Conservation (phyloP, 1,140 invertebrate genomes). For the Sinonovacula constricta region DNA sequence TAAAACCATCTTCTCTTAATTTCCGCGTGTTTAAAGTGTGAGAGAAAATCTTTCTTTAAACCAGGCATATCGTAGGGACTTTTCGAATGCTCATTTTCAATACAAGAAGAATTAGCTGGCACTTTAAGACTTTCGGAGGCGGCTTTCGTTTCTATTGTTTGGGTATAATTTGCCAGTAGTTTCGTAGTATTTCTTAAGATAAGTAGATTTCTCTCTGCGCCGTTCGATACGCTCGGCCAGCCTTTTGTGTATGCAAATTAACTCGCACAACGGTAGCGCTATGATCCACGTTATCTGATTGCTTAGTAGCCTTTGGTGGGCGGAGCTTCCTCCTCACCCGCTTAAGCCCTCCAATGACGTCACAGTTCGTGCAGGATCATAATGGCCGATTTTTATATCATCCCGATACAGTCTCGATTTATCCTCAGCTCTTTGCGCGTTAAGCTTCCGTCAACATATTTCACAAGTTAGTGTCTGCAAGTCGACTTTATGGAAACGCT, state of each 20-base stretch:
- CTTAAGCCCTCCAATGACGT: conserved; percentile 23
- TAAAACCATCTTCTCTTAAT: conserved; percentile 28
- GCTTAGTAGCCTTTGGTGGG: conserved; percentile 4
- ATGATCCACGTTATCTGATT: conserved; percentile 21
- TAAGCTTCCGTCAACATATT: conserved; percentile 54
- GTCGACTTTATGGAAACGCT: no score
- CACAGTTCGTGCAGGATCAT: conserved; percentile 44
- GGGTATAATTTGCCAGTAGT: no score
- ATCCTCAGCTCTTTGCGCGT: conserved; percentile 40
- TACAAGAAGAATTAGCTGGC: no score
- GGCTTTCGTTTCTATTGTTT: no score
- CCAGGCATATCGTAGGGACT: no score
- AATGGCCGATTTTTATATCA: conserved; percentile 51
- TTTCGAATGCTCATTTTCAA: no score
- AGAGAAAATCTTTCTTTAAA: conserved; percentile 27
- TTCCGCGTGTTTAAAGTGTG: conserved; percentile 28
- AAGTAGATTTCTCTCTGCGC: conserved; percentile 25
- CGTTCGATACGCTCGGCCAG: conserved; percentile 6
- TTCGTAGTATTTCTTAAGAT: no score
- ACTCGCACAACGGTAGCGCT: not conserved
- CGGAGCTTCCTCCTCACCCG: conserved; percentile 27
- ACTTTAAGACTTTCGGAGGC: no score
- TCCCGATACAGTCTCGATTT: conserved; percentile 49
- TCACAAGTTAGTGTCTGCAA: conserved; percentile 49
- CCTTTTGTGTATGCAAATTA: conserved; percentile 1